phyloP scores from a whole-genome alignment of 2,888 invertebrate genomes.

The Catocala fraxini region DNA sequence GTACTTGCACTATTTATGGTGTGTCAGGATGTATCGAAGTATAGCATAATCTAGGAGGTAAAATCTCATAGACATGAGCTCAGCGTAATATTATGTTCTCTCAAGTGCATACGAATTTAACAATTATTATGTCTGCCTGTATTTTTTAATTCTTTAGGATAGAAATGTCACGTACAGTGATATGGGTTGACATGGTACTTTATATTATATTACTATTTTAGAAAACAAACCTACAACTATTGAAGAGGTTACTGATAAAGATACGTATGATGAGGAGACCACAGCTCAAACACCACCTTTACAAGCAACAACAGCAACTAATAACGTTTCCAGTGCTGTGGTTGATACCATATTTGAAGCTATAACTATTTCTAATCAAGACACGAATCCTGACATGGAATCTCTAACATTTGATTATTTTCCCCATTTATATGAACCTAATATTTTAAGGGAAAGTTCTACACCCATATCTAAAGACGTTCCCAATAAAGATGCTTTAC shows the following conservation, averaged over 20 bases:
- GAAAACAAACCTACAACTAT: conserved; percentile 5
- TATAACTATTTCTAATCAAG: conserved; percentile 5
- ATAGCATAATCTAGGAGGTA: too few relatives aligned
- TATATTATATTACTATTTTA: conserved; percentile 6
- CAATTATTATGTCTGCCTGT: too few relatives aligned
- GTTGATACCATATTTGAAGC: conserved; percentile 14
- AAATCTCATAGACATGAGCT: too few relatives aligned
- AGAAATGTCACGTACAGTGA: neutral
- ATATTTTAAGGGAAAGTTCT: conserved; percentile 43
- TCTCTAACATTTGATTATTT: conserved; percentile 66
- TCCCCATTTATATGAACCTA: conserved; percentile 65
- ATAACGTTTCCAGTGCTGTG: neutral
- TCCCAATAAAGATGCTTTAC: conserved; percentile 46
- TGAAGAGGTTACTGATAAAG: conserved; percentile 7
- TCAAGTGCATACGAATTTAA: too few relatives aligned
- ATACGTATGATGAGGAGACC: conserved; percentile 10
- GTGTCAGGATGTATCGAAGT: too few relatives aligned
- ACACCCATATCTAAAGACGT: conserved; percentile 60
- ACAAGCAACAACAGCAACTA: conserved; percentile 1
- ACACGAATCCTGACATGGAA: conserved; percentile 11
- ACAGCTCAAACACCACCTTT: neutral
- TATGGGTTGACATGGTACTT: neutral
- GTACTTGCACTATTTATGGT: too few relatives aligned
- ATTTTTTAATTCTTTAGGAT: too few relatives aligned
- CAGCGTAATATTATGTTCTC: too few relatives aligned